These are phyloP conservation scores for Ernsta delagoae DNA, from an alignment of 2,888 invertebrate genomes.

Conservation along the genomic window DNA sequence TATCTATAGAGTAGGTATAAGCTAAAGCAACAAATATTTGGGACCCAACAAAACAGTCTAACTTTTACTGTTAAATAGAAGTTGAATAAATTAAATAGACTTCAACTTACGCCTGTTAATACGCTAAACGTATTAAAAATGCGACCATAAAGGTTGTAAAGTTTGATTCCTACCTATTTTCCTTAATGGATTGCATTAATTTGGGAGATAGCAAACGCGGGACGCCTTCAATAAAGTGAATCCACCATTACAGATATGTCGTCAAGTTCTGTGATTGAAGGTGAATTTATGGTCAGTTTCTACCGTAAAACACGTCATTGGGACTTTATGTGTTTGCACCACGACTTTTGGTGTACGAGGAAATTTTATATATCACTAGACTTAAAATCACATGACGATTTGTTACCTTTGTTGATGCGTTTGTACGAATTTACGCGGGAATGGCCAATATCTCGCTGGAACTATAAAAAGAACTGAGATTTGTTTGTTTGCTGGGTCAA, in stretches of 20 bases:
- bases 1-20: too few relatives aligned
- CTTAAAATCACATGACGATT: constrained; percentile 37
- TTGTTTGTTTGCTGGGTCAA: constrained; percentile 28
- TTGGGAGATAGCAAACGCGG: constrained; percentile 31
- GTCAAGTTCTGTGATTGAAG: constrained; percentile 43
- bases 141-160: constrained; percentile 14
- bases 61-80: too few relatives aligned
- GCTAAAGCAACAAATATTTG: too few relatives aligned
- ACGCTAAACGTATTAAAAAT: too few relatives aligned
- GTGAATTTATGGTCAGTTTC: constrained; percentile 50
- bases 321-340: constrained; percentile 54
- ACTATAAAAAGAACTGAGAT: constrained; percentile 30
- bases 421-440: constrained; percentile 29
- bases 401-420: constrained; percentile 32
- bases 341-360: constrained; percentile 44
- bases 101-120: too few relatives aligned
- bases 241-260: constrained; percentile 33
- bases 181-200: constrained; percentile 38
- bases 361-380: constrained; percentile 46
- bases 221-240: constrained; percentile 30
- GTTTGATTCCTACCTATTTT: constrained; percentile 27
- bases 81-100: too few relatives aligned
- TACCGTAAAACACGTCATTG: constrained; percentile 51
- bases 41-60: too few relatives aligned
- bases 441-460: constrained; percentile 20